These are phyloP conservation scores for Venturia canescens DNA, from an alignment of 1,140 invertebrate species.

Conservation along the genomic window DNA sequence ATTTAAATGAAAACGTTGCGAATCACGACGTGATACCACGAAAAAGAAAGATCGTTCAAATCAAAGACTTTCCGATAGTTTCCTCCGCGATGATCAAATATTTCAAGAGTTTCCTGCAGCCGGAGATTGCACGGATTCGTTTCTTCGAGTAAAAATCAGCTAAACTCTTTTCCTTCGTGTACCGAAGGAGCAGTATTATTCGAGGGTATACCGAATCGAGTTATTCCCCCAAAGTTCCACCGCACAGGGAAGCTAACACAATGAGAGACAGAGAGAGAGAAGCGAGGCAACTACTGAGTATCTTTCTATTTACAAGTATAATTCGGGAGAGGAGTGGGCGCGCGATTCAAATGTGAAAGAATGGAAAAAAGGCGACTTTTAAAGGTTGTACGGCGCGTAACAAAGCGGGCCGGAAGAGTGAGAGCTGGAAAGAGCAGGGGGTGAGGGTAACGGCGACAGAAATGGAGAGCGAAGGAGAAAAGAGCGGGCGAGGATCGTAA, in stretches of 20 bases:
- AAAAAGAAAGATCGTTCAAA: too few species aligned
- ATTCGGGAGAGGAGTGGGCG: neutral
- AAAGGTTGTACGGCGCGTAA: neutral
- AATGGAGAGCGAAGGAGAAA: neutral
- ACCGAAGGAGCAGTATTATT: too few species aligned
- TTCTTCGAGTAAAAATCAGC: too few species aligned
- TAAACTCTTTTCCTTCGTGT: too few species aligned
- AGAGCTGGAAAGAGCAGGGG: slow-evolving; percentile 30
- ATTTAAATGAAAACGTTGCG: too few species aligned
- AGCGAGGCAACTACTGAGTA: neutral
- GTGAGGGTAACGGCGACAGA: slow-evolving; percentile 13
- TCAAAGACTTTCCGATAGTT: too few species aligned
- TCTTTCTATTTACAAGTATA: neutral
- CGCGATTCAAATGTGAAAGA: neutral
- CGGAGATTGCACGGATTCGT: too few species aligned
- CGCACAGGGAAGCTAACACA: neutral
- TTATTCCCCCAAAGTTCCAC: neutral
- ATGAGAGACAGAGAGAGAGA: too few species aligned
- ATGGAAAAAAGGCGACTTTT: neutral
- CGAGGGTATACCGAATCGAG: too few species aligned
- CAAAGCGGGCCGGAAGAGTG: slow-evolving; percentile 33
- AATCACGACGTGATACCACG: too few species aligned
- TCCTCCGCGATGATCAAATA: too few species aligned
- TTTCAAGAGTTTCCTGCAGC: too few species aligned
- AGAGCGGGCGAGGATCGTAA: slow-evolving; percentile 39